phyloP scores from a whole-genome alignment of 2,113 vertebrate genomes.

The Amblyopsis rosae region DNA sequence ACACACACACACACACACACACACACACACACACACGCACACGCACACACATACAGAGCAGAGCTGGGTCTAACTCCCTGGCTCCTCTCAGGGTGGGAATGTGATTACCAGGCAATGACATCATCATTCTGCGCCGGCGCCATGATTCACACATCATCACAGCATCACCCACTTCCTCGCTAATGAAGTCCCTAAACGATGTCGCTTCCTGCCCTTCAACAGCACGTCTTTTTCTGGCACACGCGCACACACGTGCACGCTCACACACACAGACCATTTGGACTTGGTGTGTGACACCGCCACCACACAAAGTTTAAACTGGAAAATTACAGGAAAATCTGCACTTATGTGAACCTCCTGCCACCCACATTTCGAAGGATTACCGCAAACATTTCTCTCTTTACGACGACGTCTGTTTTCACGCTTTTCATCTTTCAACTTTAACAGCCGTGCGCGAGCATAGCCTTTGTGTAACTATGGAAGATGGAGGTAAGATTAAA shows the following conservation, averaged over 20 bases:
- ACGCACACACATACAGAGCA: background rate
- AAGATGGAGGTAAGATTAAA: slow-evolving; percentile 64
- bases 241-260: slow-evolving; percentile 25
- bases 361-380: slow-evolving; percentile 66
- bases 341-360: slow-evolving; percentile 56
- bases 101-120: slow-evolving; percentile 76
- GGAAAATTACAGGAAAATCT: slow-evolving; percentile 65
- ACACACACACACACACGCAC: background rate
- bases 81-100: slow-evolving; percentile 73
- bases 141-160: slow-evolving; percentile 81
- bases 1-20: background rate
- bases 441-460: slow-evolving; percentile 26
- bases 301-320: slow-evolving; percentile 51
- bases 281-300: slow-evolving; percentile 1
- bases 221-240: slow-evolving; percentile 31
- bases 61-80: slow-evolving; percentile 48
- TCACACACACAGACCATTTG: slow-evolving; percentile 1
- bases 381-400: slow-evolving; percentile 52
- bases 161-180: slow-evolving; percentile 77
- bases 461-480: slow-evolving; percentile 32
- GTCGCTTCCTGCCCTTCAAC: slow-evolving; percentile 43
- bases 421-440: slow-evolving; percentile 48
- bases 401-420: slow-evolving; percentile 50
- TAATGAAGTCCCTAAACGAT: slow-evolving; percentile 78
- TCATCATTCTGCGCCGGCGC: slow-evolving; percentile 71